Base-by-base conservation (phyloP, 1,140 invertebrate genomes). In the Trachymyrmex septentrionalis region DNA sequence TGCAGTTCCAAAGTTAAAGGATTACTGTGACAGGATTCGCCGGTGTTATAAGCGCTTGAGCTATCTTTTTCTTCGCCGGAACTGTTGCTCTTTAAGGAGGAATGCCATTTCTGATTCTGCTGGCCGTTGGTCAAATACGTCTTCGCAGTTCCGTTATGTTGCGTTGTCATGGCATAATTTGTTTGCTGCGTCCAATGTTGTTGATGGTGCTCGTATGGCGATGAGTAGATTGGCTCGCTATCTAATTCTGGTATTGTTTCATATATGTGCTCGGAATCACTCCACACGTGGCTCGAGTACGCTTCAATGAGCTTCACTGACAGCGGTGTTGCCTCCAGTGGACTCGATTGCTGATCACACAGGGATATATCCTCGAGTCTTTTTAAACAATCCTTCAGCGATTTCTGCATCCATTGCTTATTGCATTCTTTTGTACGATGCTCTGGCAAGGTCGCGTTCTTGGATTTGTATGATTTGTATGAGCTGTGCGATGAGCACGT, bases 21-120 rank as follows among this genome's bases (percentile, higher is more conserved):
- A 78, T 97, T 97, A 90, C 97, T 97, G 77, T 97, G 96, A 89
- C 97, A 97, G 2, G 97, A 97, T 86, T 97, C 97, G 2, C 97
- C 97, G 1, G 97, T 97, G 89, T 98, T 98, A 91, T 98, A 98
- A 71, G 97, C 97, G 94, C 97, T 97, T 34, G 97, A 97, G 27
- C 96, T 97, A 85, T 97, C 96, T 71, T 97, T 96, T 64, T 97
- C 96, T 84, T 96, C 96, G 16, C 94, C 94, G 6, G 95, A 96
- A 71, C 95, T 96, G 84, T 95, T 96, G 84, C 95, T 96, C 80
- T 96, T 95, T 1, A 95, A 95, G 0, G 94, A 95, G 5, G 95
- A 96, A n/a, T 95, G 94, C 78, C 93, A 93, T 3, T 90, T 93
- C 48, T 93, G 95, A 85, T 69, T 92, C 14, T 86, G 81, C 6